Conservation (phyloP, 2,888 invertebrate species). For the Seira ritae region DNA sequence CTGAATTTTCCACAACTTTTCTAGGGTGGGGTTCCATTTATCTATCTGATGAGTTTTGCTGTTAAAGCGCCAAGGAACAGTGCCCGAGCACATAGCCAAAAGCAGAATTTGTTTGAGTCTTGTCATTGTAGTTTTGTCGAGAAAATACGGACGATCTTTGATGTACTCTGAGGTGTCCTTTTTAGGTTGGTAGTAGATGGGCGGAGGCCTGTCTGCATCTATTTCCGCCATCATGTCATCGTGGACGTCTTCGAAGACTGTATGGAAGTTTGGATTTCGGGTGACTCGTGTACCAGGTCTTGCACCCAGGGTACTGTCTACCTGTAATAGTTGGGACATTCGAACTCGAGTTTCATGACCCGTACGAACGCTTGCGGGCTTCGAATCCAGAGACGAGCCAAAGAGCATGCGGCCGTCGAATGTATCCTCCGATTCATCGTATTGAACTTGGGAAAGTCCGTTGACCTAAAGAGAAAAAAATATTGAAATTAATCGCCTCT, state of each 20-base stretch:
- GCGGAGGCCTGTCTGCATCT: neutral
- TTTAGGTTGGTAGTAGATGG: neutral
- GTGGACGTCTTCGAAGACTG: neutral
- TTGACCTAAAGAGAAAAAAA: slow-evolving; percentile 32
- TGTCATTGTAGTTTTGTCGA: slow-evolving; percentile 47
- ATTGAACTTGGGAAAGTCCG: slow-evolving; percentile 43
- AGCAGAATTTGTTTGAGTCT: slow-evolving; percentile 49
- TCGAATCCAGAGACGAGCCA: neutral
- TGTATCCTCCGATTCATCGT: slow-evolving; percentile 45
- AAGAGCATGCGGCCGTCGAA: neutral
- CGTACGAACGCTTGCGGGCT: neutral
- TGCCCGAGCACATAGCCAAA: slow-evolving; percentile 29
- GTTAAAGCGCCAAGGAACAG: slow-evolving; percentile 40
- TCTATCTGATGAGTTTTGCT: slow-evolving; percentile 6
- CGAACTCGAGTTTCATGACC: slow-evolving; percentile 32
- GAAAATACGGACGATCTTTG: slow-evolving; percentile 43
- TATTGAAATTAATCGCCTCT: neutral
- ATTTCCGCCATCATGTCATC: slow-evolving; percentile 15
- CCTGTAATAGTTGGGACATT: slow-evolving; percentile 33
- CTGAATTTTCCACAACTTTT: slow-evolving; percentile 21
- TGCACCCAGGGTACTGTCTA: neutral
- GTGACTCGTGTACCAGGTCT: slow-evolving; percentile 27
- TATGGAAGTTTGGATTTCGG: slow-evolving; percentile 39
- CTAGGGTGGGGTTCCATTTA: slow-evolving; percentile 7
- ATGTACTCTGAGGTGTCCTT: slow-evolving; percentile 21